Evolutionary conservation across 2,797 vertebrate species (phyloP), one percentile per base, ranked within the genome.

Genomic region (Emys orbicularis): DNA sequence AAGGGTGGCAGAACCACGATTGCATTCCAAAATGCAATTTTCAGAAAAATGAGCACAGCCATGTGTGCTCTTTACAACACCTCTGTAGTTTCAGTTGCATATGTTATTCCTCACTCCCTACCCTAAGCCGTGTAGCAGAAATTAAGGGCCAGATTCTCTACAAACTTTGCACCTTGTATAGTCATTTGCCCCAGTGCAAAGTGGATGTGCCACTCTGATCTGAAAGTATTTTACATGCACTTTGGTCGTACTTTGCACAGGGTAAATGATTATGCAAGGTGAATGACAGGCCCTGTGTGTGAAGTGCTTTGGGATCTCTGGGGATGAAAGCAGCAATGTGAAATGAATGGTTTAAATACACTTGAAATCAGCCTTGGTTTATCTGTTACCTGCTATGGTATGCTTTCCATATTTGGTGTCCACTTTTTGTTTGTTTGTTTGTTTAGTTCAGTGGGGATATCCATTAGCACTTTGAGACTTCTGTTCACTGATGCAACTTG

Each of bases 331-430:
- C 88, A 82, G 68, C 7, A 59, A 11, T 59, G 68, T 84, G 49
- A 47, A 94, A 52, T 83, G 61, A 4, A 80, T 47, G 85, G 57
- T 31, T 25, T n/a, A 79, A 72, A 86, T 4, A 44, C 12, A 50
- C 83, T 87, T 88, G 31, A 94, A 89, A 79, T 81, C 50, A 77
- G 47, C 50, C 41, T 77, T 79, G 80, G 92, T 83, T 41, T 27
- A 92, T 16, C 29, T 4, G 0, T 41, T 54, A 79, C 8, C 16
- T 1, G 0, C 2, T 74, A 6, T 23, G 10, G 34, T 50, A 44
- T 0, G 0, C 59, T 95, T 93, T 83, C 34, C 1, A 4, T 52
- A 79, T 85, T 90, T 74, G 90, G 44, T 3, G 1, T 90, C 79
- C 9, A 1, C 12, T 27, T 27, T 5, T 34, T 92, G n/a, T 90